Base-by-base conservation (phyloP, 2,113 vertebrate genomes). In the Sinocyclocheilus maitianheensis region DNA sequence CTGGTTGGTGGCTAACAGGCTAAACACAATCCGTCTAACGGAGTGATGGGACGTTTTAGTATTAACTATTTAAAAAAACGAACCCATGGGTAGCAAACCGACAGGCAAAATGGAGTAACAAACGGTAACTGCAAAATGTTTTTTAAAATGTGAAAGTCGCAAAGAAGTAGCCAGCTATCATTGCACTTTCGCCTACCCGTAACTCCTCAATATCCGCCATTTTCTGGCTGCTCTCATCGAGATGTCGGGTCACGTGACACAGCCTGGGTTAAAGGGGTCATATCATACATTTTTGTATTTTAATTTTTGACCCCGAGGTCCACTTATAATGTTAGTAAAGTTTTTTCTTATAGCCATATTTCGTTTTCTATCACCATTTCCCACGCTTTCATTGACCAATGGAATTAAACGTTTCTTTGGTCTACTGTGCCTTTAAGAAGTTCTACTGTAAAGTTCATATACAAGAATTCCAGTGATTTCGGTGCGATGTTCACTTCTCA, bases 151-250 rank as follows among this genome's bases (percentile, higher is more conserved):
- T 62, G 77, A 81, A 20, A 84, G 63, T 34, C 79, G 69, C 16
- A 84, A 75, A 86, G 76, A 82, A 34, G 26, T 81, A 16, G 55
- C 69, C 55, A n/a, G 76, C 86, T 75, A 83, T 91, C 87, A 90
- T 90, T 82, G 79, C 91, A 82, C 93, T 90, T 89, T 89, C 77
- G 77, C 96, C 92, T 94, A 97, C 96, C 96, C 94, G 94, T 92
- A 96, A 92, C 91, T 95, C 95, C 82, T 95, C 94, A 92, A 93
- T 91, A 92, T 95, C 94, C 95, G 95, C 96, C 96, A 96, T 97
- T 94, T 96, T 97, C 94, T 91, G 85, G 89, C 92, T 91, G 90
- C 92, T 91, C 90, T 92, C 91, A 94, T 93, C 89, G 58, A 67
- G 91, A 82, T 81, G 85, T 88, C 89, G 83, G 37, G 90, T 92